Percentiles rank a stretch among this genome's conserved stretches.
These are phyloP conservation scores for Asbolus verrucosus DNA, from an alignment of 1,140 invertebrate species.

Conservation along the genomic window DNA sequence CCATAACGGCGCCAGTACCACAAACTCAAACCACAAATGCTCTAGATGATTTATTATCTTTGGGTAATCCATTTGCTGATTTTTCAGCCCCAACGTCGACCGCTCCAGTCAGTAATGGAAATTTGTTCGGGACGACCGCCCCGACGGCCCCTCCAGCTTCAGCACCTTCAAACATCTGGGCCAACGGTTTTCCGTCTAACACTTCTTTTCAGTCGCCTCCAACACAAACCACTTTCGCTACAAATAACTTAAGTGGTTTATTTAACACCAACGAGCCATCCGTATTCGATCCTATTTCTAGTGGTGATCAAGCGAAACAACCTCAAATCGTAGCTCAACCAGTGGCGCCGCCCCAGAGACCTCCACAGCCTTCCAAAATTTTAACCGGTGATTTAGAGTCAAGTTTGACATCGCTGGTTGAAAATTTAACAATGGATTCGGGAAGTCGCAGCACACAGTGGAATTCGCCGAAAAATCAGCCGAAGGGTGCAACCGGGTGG, in stretches of 20 bases:
- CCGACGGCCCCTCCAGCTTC: constrained; percentile 66
- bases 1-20: constrained; percentile 57
- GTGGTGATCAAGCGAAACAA: constrained; percentile 12
- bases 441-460: constrained; percentile 74
- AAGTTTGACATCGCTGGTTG: constrained; percentile 88
- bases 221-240: constrained; percentile 47
- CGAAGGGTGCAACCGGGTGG: constrained; percentile 76
- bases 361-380: constrained; percentile 72
- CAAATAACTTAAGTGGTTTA: constrained; percentile 62
- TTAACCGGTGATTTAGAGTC: constrained; percentile 93
- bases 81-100: constrained; percentile 62
- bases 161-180: constrained; percentile 47
- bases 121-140: constrained; percentile 54
- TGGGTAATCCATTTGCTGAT: constrained; percentile 68
- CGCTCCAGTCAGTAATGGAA: constrained; percentile 72
- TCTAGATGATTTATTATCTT: constrained; percentile 88
- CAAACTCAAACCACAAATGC: constrained; percentile 72
- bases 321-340: constrained; percentile 62
- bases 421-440: constrained; percentile 92
- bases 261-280: constrained; percentile 62
- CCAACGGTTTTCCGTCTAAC: constrained; percentile 50
- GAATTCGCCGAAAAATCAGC: constrained; percentile 90
- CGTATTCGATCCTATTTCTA: constrained; percentile 77
- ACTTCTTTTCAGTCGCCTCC: constrained; percentile 45
- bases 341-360: constrained; percentile 62